These are phyloP conservation scores for Neopipo cinnamomea DNA, from an alignment of 2,113 vertebrate genomes.

Conservation along the genomic window DNA sequence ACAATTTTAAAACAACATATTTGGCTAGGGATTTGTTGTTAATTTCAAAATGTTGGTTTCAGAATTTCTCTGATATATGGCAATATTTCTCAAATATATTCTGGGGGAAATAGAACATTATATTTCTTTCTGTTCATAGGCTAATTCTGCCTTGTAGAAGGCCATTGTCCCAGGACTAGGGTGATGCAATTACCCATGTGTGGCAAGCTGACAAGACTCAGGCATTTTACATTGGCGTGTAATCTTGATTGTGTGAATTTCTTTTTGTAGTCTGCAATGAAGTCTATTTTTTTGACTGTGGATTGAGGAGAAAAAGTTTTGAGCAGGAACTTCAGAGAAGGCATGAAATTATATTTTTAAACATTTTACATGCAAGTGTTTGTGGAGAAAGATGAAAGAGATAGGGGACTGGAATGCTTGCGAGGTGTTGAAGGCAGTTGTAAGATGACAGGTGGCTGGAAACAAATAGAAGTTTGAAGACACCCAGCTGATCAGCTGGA, in stretches of 20 bases:
- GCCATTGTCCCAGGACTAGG: background rate
- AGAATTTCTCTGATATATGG: background rate
- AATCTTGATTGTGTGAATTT: background rate
- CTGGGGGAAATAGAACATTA: background rate
- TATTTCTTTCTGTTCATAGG: background rate
- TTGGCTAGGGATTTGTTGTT: background rate
- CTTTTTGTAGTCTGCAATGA: background rate
- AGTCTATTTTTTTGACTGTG: background rate
- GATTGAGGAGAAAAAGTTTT: background rate
- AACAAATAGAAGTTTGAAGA: background rate
- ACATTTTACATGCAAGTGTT: background rate
- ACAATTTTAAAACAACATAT: background rate
- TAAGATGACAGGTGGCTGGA: background rate
- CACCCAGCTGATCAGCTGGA: background rate
- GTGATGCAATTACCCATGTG: background rate
- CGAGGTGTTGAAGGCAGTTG: background rate
- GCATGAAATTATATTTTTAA: background rate
- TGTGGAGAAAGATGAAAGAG: background rate
- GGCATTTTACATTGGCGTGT: background rate
- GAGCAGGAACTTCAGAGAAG: background rate
- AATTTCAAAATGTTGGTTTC: background rate
- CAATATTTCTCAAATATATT: background rate
- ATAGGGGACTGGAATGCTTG: background rate
- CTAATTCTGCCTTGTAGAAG: background rate
- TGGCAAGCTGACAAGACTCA: background rate